A percentile compares a stretch with the other conserved stretches of the same genome.
Conservation (phyloP, 2,888 invertebrate genomes). For the Adelphocoris suturalis region DNA sequence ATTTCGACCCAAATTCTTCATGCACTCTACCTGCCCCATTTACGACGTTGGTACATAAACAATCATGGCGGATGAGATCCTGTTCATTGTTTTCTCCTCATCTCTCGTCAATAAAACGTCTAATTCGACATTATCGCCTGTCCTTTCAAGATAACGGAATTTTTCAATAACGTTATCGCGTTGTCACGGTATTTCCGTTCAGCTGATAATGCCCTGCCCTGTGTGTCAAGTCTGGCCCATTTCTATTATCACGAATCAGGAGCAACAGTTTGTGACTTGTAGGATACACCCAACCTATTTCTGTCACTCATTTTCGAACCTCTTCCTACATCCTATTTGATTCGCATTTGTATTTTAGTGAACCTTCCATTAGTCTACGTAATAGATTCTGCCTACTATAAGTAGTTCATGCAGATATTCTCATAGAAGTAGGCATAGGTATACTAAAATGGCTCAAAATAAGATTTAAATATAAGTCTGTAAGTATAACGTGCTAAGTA, state of each 20-base stretch:
- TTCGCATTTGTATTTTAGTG: not conserved
- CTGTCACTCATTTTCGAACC: not conserved
- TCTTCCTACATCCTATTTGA: not conserved
- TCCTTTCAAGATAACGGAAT: not conserved
- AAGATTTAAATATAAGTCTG: no score
- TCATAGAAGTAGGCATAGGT: no score
- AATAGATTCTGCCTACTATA: no score
- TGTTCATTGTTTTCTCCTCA: conserved; percentile 9
- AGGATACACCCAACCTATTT: conserved; percentile 28
- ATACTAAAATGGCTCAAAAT: no score
- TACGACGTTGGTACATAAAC: conserved; percentile 62
- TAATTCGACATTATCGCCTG: not conserved
- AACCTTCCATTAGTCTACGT: no score
- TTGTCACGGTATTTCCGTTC: not conserved
- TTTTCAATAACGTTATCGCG: not conserved
- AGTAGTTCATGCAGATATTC: no score
- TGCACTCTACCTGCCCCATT: conserved; percentile 11
- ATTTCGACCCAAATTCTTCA: conserved; percentile 43
- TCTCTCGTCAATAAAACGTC: not conserved
- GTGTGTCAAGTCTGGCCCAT: not conserved
- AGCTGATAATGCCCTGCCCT: not conserved
- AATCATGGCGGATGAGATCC: conserved; percentile 70
- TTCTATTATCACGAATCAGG: not conserved
- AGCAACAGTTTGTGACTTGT: conserved; percentile 23
- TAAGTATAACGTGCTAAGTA: no score